Conservation (phyloP, 2,888 invertebrate genomes). For the Lasioglossum marginatum region DNA sequence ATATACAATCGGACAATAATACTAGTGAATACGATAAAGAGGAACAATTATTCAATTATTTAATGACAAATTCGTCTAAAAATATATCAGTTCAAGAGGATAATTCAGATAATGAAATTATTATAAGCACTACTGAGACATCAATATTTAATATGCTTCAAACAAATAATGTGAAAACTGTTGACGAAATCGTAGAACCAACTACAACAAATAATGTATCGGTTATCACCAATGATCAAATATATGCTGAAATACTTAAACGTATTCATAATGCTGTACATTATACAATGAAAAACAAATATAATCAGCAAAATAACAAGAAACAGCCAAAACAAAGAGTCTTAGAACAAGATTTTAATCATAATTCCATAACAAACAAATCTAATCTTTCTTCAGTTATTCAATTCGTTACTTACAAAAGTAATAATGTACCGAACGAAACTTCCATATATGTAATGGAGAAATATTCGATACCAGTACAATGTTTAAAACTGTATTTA, state of each 20-base stretch:
- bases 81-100: not conserved
- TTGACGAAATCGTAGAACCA: not conserved
- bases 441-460: slow-evolving; percentile 48
- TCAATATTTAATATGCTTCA: slow-evolving; percentile 2
- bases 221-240: slow-evolving; percentile 63
- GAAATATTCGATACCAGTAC: slow-evolving; percentile 75
- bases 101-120: slow-evolving; percentile 1
- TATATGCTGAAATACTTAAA: slow-evolving; percentile 74
- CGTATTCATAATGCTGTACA: slow-evolving; percentile 68
- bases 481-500: slow-evolving; percentile 77
- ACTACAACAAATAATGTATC: slow-evolving; percentile 9
- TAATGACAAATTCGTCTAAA: slow-evolving; percentile 10
- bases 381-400: slow-evolving; percentile 10
- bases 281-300: slow-evolving; percentile 40
- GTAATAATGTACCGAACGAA: slow-evolving; percentile 27
- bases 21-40: slow-evolving; percentile 7
- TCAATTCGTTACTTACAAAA: slow-evolving; percentile 17
- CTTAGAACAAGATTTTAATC: slow-evolving; percentile 18
- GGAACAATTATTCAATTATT: slow-evolving; percentile 9
- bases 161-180: not conserved
- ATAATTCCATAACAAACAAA: slow-evolving; percentile 16
- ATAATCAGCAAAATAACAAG: slow-evolving; percentile 13
- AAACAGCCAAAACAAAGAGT: slow-evolving; percentile 26
- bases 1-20: slow-evolving; percentile 11
- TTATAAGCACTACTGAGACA: not conserved